These are phyloP conservation scores for Tetragnatha versicolor DNA, from an alignment of 1,140 invertebrate genomes.

Conservation along the genomic window DNA sequence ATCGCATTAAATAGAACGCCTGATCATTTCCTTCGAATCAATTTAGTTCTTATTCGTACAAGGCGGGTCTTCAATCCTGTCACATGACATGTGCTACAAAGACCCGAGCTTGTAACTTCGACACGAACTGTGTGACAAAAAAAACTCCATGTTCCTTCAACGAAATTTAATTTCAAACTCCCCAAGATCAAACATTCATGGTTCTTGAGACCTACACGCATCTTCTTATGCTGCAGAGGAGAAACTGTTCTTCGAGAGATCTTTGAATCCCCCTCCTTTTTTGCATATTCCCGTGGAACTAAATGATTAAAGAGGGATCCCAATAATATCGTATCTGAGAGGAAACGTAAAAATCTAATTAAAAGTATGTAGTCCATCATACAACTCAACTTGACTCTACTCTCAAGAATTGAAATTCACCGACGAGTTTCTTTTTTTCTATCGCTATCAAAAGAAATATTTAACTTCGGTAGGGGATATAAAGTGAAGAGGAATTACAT, in stretches of 20 bases:
- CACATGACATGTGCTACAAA: too few relatives aligned
- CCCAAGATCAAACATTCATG: background rate
- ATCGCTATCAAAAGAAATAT: background rate
- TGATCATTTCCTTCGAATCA: too few relatives aligned
- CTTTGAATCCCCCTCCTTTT: background rate
- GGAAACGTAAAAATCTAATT: conserved; percentile 40
- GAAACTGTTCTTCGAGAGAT: background rate
- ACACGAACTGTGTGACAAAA: too few relatives aligned
- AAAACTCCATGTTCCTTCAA: too few relatives aligned
- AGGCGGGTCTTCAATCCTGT: too few relatives aligned
- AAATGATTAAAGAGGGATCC: conserved; percentile 21
- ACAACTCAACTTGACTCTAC: background rate
- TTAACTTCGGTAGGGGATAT: too few relatives aligned
- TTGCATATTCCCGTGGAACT: background rate
- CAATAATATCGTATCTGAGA: conserved; percentile 7
- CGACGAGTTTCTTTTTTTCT: background rate
- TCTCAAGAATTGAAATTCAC: conserved; percentile 27
- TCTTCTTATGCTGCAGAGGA: background rate
- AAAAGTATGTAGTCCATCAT: conserved; percentile 13
- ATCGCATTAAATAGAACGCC: too few relatives aligned
- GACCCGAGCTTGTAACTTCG: too few relatives aligned
- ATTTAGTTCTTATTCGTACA: too few relatives aligned
- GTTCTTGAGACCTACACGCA: background rate
- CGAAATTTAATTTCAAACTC: too few relatives aligned
- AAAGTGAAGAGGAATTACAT: too few relatives aligned